Conservation (phyloP, 2,113 vertebrate genomes). For the Gorsachius goisagi region DNA sequence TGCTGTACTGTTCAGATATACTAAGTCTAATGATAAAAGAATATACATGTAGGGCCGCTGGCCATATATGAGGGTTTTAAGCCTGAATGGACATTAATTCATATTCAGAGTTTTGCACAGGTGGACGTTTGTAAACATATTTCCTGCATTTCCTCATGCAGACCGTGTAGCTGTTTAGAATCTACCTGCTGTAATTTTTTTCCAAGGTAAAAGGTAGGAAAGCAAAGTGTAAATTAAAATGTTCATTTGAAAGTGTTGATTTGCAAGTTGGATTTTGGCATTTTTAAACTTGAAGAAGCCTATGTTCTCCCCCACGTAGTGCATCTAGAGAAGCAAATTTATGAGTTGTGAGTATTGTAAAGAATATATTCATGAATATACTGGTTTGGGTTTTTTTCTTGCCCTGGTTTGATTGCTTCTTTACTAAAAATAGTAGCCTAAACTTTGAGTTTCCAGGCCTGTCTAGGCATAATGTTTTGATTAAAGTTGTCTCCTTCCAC, state of each 20-base stretch:
- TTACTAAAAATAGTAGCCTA: background rate
- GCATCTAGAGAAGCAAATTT: background rate
- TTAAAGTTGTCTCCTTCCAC: background rate
- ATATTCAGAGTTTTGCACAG: rapidly evolving
- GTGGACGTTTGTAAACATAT: rapidly evolving
- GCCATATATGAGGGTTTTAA: background rate
- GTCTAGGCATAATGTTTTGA: background rate
- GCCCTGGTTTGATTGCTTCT: background rate
- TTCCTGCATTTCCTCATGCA: background rate
- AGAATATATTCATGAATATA: background rate
- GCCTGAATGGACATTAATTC: background rate
- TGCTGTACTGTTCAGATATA: background rate
- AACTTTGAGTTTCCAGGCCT: background rate
- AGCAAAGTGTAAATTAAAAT: background rate
- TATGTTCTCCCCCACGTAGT: background rate
- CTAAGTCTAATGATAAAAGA: background rate
- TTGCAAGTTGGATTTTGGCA: background rate
- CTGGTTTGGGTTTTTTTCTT: background rate
- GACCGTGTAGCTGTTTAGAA: background rate
- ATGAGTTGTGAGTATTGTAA: background rate
- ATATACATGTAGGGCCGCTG: too few relatives aligned
- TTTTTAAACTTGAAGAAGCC: background rate
- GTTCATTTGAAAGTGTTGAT: background rate
- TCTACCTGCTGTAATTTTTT: background rate
- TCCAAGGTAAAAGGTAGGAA: background rate